Percentiles rank a stretch among this genome's conserved stretches.
Conservation (phyloP, 2,797 vertebrate species). For the Babyrousa celebensis region DNA sequence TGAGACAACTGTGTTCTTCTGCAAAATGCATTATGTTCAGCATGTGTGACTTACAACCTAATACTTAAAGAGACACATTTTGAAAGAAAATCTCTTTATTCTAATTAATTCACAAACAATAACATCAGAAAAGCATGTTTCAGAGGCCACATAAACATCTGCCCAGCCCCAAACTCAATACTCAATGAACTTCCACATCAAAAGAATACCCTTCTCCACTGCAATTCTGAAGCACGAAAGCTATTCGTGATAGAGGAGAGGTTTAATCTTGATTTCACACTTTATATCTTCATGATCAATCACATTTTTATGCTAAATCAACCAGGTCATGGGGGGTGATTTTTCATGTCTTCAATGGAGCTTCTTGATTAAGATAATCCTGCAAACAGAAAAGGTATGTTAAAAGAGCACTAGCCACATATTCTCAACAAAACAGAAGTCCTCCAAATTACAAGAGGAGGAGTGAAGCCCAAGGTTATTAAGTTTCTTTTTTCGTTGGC, state of each 20-base stretch:
- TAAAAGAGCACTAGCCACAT: neutral
- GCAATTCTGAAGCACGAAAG: neutral
- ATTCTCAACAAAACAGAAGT: neutral
- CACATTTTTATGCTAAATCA: slow-evolving; percentile 55
- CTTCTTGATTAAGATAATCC: slow-evolving; percentile 88
- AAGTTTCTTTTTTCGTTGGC: neutral
- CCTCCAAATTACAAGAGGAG: neutral
- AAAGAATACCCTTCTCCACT: neutral
- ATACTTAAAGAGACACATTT: neutral
- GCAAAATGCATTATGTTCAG: neutral
- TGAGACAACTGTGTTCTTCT: neutral
- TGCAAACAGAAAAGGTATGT: slow-evolving; percentile 80
- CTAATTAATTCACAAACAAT: slow-evolving; percentile 49
- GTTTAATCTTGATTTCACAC: slow-evolving; percentile 35
- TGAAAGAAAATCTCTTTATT: slow-evolving; percentile 82
- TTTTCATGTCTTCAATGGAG: slow-evolving; percentile 65
- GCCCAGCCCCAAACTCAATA: neutral
- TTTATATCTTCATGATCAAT: slow-evolving; percentile 42
- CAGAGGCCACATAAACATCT: slow-evolving; percentile 48
- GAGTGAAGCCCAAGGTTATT: neutral
- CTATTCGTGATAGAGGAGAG: neutral
- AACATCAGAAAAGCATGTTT: slow-evolving; percentile 18
- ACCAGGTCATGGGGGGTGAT: slow-evolving; percentile 51
- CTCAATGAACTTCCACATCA: neutral
- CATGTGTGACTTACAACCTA: neutral